Conservation (phyloP, 2,888 invertebrate species). For the Tryphoninae sp. region DNA sequence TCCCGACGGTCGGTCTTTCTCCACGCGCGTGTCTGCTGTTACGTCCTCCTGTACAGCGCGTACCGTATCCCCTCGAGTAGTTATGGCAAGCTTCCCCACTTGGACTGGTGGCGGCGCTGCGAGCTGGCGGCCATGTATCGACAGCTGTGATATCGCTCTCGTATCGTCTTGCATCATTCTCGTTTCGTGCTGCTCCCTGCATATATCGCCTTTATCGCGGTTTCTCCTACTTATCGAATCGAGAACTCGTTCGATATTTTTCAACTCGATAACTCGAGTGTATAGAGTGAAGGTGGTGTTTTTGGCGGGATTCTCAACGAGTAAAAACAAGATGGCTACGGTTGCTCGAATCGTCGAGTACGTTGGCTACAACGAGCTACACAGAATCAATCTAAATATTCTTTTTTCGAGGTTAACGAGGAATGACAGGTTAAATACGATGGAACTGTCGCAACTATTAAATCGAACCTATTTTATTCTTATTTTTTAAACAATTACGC, state of each 20-base stretch:
- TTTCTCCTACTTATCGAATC: too few species aligned
- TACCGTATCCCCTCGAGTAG: conserved; percentile 56
- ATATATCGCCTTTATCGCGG: too few species aligned
- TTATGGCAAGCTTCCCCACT: conserved; percentile 40
- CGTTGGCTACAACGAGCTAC: too few species aligned
- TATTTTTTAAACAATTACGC: conserved; percentile 81
- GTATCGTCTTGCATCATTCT: too few species aligned
- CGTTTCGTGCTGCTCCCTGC: too few species aligned
- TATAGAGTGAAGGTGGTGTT: too few species aligned
- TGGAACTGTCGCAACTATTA: conserved; percentile 63
- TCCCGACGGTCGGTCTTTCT: conserved; percentile 48
- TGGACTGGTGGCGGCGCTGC: conserved; percentile 61
- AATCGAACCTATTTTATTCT: conserved; percentile 78
- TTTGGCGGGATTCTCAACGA: too few species aligned
- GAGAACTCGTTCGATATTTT: too few species aligned
- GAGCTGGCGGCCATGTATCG: neutral
- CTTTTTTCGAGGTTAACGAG: conserved; percentile 8
- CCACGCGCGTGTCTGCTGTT: conserved; percentile 12
- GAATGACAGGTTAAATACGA: conserved; percentile 46
- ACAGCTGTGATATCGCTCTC: too few species aligned
- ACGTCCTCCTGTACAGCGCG: conserved; percentile 51
- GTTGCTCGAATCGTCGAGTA: too few species aligned
- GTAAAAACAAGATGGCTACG: too few species aligned
- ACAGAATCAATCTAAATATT: neutral
- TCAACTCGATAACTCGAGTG: too few species aligned